phyloP scores from a whole-genome alignment of 1,140 invertebrate genomes.

The Neodiprion virginianus region DNA sequence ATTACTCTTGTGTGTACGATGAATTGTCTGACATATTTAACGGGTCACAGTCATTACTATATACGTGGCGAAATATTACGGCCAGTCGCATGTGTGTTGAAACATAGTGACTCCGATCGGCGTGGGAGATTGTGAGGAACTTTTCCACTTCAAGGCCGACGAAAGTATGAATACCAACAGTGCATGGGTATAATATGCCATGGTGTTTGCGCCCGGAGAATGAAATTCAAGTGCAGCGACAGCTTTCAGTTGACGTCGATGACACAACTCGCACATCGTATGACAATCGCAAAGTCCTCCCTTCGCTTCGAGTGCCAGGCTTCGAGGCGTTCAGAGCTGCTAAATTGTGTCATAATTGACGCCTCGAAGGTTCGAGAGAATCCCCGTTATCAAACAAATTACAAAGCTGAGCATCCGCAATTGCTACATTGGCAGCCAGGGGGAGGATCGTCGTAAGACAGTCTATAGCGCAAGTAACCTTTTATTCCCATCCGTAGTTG shows the following conservation, averaged over 20 bases:
- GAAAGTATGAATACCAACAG: background rate
- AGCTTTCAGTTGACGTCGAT: background rate
- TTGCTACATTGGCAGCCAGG: background rate
- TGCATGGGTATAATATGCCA: no score
- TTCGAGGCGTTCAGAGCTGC: background rate
- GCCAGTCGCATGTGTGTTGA: background rate
- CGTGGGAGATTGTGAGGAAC: conserved; percentile 1
- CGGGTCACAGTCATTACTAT: conserved; percentile 4
- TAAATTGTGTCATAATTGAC: background rate
- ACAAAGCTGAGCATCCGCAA: background rate
- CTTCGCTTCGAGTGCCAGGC: background rate
- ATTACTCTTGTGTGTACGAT: background rate
- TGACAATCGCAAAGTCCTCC: background rate
- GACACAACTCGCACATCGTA: background rate
- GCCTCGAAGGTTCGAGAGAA: background rate
- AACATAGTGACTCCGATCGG: background rate
- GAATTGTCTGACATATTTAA: conserved; percentile 5
- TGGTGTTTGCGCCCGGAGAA: background rate
- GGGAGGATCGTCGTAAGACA: background rate
- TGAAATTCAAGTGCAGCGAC: conserved; percentile 5
- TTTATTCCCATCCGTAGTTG: background rate
- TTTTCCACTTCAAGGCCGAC: background rate
- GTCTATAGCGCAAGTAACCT: background rate
- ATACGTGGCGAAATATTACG: background rate
- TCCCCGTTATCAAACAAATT: background rate